These are phyloP conservation scores for Sitta carolinensis DNA, from an alignment of 2,797 vertebrate genomes.

Conservation along the genomic window DNA sequence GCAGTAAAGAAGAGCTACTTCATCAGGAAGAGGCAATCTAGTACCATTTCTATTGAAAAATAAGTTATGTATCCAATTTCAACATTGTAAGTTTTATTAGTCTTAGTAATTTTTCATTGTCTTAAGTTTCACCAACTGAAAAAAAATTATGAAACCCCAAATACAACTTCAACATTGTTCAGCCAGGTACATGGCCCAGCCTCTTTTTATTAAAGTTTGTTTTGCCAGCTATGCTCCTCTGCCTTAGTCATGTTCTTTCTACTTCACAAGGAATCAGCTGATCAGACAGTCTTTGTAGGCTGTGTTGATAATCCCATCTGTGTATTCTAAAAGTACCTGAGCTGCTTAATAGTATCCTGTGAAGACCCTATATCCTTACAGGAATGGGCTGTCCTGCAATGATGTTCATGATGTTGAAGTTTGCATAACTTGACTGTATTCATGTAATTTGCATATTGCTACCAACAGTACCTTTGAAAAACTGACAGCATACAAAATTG, in stretches of 20 bases:
- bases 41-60: background rate
- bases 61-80: background rate
- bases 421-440: background rate
- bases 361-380: background rate
- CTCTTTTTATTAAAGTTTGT: background rate
- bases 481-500: background rate
- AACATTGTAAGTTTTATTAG: background rate
- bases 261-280: background rate
- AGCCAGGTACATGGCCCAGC: background rate
- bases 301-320: background rate
- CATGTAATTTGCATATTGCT: background rate
- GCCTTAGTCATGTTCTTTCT: background rate
- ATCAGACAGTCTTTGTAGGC: background rate
- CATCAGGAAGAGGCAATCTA: background rate
- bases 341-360: background rate
- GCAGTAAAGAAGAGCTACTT: background rate
- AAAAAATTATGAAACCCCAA: background rate
- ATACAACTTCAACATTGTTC: background rate
- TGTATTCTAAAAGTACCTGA: background rate
- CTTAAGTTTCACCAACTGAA: background rate
- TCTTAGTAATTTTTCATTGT: background rate
- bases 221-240: background rate
- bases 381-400: background rate
- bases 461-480: background rate
- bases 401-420: background rate